Conservation (phyloP, 2,113 vertebrate genomes). For the Notothenia rossii region DNA sequence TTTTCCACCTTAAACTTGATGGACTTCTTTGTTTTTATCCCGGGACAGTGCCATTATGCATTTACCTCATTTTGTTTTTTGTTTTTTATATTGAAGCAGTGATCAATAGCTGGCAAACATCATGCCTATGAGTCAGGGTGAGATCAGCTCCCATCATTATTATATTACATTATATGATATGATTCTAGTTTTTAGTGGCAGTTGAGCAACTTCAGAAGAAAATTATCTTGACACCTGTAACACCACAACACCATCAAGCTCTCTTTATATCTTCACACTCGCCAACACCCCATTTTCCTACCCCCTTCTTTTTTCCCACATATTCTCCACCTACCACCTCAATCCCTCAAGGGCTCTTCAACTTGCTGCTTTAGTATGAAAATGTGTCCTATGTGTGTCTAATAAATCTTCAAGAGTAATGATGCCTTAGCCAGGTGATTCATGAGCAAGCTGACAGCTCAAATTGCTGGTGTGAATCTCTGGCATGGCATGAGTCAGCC, state of each 20-base stretch:
- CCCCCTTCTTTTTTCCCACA: constrained; percentile 44
- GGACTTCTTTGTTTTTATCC: not conserved
- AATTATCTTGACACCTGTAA: not conserved
- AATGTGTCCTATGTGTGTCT: constrained; percentile 78
- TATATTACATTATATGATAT: not conserved
- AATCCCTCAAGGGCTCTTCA: constrained; percentile 59
- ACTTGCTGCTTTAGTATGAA: constrained; percentile 75
- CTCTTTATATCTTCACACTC: constrained; percentile 30
- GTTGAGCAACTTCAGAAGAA: not conserved
- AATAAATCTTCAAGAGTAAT: constrained; percentile 86
- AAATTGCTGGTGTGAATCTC: constrained; percentile 85
- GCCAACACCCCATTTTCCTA: constrained; percentile 30
- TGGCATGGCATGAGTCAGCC: constrained; percentile 82
- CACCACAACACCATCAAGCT: not conserved
- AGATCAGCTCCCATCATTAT: not conserved
- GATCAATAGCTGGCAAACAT: constrained; percentile 12
- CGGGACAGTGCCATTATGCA: not conserved
- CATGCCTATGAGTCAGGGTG: not conserved
- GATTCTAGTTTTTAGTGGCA: not conserved
- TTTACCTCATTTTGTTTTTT: not conserved
- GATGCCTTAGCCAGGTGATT: constrained; percentile 85
- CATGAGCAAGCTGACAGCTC: constrained; percentile 83
- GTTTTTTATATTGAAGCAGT: not conserved
- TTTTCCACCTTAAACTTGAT: not conserved
- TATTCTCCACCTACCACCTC: constrained; percentile 44